Evolutionary conservation across 2,888 invertebrate genomes (phyloP), one percentile per base, ranked within the genome.

Genomic region (Disparrhopalites patrizii): DNA sequence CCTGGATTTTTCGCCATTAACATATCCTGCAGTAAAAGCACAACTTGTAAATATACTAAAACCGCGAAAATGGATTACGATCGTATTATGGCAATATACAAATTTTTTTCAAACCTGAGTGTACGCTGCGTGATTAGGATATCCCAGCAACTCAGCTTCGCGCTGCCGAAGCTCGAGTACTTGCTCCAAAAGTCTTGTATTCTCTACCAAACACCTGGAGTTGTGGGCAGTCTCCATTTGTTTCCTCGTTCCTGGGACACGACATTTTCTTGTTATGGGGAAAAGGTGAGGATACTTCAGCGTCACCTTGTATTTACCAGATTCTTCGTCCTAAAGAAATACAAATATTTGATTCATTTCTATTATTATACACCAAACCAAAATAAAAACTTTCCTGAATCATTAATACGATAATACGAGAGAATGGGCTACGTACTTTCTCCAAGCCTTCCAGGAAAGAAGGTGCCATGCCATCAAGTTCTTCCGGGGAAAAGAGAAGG

Each of bases 261-360:
- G 75, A 55, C 79, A 79, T 73, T 81, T 80, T 71, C 80, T 78
- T 77, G 81, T 80, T 56, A 80, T 78, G 3, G 82, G 82, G 71
- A 81, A 81, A 68, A 80, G 79, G 71, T 82, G 81, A 1, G 82
- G 81, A 70, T 82, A 82, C 70, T 82, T 81, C 66, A 82, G 70
- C n/a, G 80, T 78, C 10, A 82, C 79, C 68, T 80, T 79, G 61
- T 75, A 75, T 63, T 79, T 79, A 5, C 79, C 80, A 50, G 73
- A 76, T 7, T 78, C 78, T 18, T 18, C 18, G 55, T 65, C 65
- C 60, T 67, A 5, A n/a, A n/a, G n/a, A n/a, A n/a, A n/a, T n/a
- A n/a, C n/a, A n/a, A n/a, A n/a, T n/a, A n/a, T n/a, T n/a, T n/a
- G n/a, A n/a, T n/a, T n/a, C n/a, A n/a, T n/a, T n/a, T n/a, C n/a